These are phyloP conservation scores for Austrolebias charrua DNA, from an alignment of 2,797 vertebrate species.

Conservation along the genomic window DNA sequence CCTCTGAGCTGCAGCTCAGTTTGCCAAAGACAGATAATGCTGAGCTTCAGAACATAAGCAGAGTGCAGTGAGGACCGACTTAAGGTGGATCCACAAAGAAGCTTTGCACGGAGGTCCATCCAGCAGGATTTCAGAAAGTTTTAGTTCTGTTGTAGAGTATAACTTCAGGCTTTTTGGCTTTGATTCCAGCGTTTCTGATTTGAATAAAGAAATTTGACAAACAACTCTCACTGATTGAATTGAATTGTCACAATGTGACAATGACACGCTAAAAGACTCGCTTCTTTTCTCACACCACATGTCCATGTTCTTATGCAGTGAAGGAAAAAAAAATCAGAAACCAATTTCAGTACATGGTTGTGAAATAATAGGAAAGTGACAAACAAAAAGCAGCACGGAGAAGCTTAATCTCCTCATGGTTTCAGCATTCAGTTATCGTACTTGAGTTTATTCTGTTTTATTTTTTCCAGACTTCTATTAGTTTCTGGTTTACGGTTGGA, in stretches of 20 bases:
- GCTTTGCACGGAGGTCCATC: background rate
- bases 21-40: background rate
- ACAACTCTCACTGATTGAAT: background rate
- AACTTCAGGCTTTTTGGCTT: background rate
- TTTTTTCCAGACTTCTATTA: too few species aligned
- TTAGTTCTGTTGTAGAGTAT: background rate
- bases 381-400: background rate
- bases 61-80: background rate
- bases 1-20: background rate
- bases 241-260: too few species aligned
- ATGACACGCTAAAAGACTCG: background rate
- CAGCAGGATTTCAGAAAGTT: background rate
- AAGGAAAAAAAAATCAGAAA: background rate
- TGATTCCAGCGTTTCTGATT: background rate
- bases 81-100: background rate
- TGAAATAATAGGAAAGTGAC: background rate
- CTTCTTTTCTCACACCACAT: background rate
- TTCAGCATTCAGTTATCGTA: background rate
- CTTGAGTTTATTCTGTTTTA: too few species aligned
- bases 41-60: background rate
- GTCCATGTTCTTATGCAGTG: conserved; percentile 1
- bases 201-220: background rate
- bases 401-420: background rate
- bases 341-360: background rate
- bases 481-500: too few species aligned